Evolutionary conservation across 2,888 invertebrate species (phyloP).

Genomic region (Caenorhabditis sinica): DNA sequence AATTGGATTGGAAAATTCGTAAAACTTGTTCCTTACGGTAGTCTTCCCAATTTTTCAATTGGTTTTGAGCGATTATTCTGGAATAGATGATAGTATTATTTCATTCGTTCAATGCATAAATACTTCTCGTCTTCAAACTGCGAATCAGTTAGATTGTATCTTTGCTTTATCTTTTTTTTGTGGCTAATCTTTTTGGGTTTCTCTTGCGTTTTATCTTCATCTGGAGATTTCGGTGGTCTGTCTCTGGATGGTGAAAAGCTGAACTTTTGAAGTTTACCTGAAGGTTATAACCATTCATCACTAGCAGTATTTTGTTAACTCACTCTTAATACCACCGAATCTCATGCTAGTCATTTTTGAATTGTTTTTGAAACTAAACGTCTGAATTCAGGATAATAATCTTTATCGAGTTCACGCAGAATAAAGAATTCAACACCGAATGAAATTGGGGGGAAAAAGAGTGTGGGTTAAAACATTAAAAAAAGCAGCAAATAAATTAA

Average conservation of each 20-base stretch:
- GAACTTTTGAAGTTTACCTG: constrained; percentile 11
- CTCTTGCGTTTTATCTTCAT: constrained; percentile 1
- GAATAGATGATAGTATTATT: background rate
- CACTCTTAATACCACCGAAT: constrained; percentile 18
- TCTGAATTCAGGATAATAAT: background rate
- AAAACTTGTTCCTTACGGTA: constrained; percentile 50
- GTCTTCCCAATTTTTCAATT: constrained; percentile 45
- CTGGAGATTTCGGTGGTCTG: constrained; percentile 4
- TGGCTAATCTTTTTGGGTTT: constrained; percentile 28
- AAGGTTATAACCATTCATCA: background rate
- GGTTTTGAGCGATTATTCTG: constrained; percentile 39
- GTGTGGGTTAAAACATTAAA: constrained; percentile 1
- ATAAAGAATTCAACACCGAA: constrained; percentile 23
- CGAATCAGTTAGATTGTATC: constrained; percentile 35
- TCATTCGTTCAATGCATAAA: background rate
- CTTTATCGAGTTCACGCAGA: constrained; percentile 20
- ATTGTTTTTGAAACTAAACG: no score
- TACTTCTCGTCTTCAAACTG: constrained; percentile 44
- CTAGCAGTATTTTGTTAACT: background rate
- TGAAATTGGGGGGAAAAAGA: background rate
- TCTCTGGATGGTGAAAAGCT: constrained; percentile 9
- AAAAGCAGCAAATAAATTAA: constrained; percentile 23
- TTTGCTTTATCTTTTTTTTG: constrained; percentile 42
- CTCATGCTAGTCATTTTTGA: constrained; percentile 21
- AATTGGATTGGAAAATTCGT: constrained; percentile 51